These are phyloP conservation scores for Pteruthius melanotis DNA, from an alignment of 2,113 vertebrate species.

Conservation along the genomic window DNA sequence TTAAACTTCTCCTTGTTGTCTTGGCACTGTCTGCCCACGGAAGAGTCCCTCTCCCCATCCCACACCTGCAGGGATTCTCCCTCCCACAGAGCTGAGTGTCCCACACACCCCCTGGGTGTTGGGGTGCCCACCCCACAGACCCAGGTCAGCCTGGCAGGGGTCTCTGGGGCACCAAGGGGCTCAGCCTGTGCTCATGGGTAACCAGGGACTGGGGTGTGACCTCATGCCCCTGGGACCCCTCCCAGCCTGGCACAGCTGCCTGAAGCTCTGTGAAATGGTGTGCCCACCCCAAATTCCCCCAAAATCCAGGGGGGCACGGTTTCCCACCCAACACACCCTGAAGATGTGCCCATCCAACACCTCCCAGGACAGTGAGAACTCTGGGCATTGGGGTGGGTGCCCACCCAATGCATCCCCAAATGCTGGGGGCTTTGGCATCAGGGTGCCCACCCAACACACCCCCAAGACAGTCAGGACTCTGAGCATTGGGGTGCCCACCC, in stretches of 20 bases:
- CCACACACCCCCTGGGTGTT: fast-evolving
- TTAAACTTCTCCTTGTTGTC: not conserved
- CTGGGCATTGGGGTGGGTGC: no score
- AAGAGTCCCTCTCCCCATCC: not conserved
- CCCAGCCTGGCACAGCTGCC: not conserved
- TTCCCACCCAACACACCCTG: not conserved
- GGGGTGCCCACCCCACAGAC: no score
- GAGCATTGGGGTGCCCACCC: not conserved
- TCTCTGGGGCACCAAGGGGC: not conserved
- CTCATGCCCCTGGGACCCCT: not conserved
- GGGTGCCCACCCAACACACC: not conserved
- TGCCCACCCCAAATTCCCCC: not conserved
- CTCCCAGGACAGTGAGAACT: not conserved
- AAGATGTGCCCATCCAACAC: not conserved
- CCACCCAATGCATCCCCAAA: not conserved
- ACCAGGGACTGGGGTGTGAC: no score
- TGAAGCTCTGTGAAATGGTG: not conserved
- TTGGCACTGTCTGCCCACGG: not conserved
- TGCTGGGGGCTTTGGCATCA: not conserved
- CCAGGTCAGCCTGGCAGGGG: not conserved
- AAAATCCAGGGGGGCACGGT: not conserved
- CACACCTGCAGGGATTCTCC: not conserved
- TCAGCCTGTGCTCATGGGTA: not conserved
- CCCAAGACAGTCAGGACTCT: not conserved
- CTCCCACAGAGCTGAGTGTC: not conserved